Conservation (phyloP, 53 echinoderm and acorn worm species). For the Crossaster papposus region DNA sequence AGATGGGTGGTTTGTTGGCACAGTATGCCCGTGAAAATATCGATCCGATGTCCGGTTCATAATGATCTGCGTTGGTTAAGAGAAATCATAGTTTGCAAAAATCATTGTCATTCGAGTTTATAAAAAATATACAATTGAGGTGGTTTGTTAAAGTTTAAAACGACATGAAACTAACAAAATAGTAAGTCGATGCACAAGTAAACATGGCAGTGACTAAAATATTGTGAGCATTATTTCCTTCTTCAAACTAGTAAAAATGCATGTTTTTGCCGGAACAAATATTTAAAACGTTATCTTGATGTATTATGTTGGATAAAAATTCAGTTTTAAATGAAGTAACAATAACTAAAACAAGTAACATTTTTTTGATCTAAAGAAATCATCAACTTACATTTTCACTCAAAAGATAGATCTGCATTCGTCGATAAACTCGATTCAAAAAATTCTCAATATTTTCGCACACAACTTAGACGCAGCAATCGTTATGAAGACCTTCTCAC, state of each 20-base stretch:
- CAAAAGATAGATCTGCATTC: background rate
- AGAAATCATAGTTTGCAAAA: background rate
- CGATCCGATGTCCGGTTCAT: background rate
- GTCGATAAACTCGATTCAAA: background rate
- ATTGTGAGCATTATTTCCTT: too few relatives aligned
- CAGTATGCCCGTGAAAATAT: background rate
- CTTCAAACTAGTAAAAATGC: too few relatives aligned
- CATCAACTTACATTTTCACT: conserved; percentile 1
- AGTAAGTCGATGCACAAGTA: too few relatives aligned
- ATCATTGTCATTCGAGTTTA: background rate
- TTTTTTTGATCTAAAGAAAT: background rate
- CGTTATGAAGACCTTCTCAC: conserved; percentile 33
- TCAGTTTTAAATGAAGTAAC: too few relatives aligned
- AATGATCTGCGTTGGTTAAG: background rate
- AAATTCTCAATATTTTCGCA: background rate
- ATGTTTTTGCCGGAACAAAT: too few relatives aligned
- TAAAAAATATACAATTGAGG: too few relatives aligned
- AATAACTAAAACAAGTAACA: background rate
- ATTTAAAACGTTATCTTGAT: too few relatives aligned
- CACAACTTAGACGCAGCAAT: conserved; percentile 53
- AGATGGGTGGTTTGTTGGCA: background rate
- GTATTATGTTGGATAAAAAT: too few relatives aligned
- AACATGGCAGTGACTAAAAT: too few relatives aligned
- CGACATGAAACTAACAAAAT: too few relatives aligned
- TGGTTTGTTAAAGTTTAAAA: too few relatives aligned